phyloP scores from a whole-genome alignment of 2,888 invertebrate genomes.

The Scaptomyza tumidula region DNA sequence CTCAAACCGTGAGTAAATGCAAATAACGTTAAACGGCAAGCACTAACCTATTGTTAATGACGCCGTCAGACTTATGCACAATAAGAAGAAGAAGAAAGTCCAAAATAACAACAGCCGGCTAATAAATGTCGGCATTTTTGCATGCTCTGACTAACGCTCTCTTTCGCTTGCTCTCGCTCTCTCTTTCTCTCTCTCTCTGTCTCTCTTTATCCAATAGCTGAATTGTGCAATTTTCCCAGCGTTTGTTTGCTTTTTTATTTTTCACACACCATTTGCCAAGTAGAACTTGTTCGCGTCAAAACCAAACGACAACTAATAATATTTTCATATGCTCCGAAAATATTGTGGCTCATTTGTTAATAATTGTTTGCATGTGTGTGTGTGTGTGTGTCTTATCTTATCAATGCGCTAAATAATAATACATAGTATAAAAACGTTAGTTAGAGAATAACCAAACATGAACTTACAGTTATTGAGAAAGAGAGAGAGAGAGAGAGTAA shows the following conservation, averaged over 20 bases:
- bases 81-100: conserved; percentile 13
- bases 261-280: conserved; percentile 5
- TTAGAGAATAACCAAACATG: conserved; percentile 13
- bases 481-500: not conserved
- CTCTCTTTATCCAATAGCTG: conserved; percentile 1
- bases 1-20: not conserved
- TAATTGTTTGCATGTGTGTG: conserved; percentile 17
- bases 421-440: conserved; percentile 31
- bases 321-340: conserved; percentile 35
- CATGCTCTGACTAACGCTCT: not conserved
- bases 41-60: conserved; percentile 54
- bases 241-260: conserved; percentile 8
- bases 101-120: conserved; percentile 26
- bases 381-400: conserved; percentile 51
- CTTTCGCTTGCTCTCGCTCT: conserved; percentile 1
- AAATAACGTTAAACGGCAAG: not conserved
- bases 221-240: conserved; percentile 28
- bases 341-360: conserved; percentile 49
- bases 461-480: not conserved
- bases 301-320: conserved; percentile 64
- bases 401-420: conserved; percentile 48
- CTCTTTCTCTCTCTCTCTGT: conserved; percentile 2
- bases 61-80: conserved; percentile 10
- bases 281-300: conserved; percentile 55
- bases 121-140: conserved; percentile 44